Conservation (phyloP, 2,888 invertebrate species). For the Ligdia adustata region DNA sequence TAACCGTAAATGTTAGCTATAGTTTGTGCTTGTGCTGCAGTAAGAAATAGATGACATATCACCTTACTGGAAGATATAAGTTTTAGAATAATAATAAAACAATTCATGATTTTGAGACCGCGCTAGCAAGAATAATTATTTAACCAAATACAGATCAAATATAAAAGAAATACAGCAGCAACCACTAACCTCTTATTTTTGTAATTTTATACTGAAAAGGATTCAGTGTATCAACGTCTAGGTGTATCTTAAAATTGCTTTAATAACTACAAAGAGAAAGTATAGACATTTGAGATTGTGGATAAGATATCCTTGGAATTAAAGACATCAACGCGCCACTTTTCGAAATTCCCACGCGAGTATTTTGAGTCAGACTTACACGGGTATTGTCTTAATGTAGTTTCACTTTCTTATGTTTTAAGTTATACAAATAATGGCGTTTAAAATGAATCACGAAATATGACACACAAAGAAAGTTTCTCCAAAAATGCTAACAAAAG, state of each 20-base stretch:
- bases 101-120: no score
- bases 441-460: neutral
- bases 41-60: conserved; percentile 46
- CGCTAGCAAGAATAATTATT: no score
- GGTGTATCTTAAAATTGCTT: neutral
- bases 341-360: conserved; percentile 14
- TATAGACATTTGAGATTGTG: conserved; percentile 4
- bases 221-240: neutral
- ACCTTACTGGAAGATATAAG: no score
- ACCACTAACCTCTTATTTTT: no score
- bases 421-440: no score
- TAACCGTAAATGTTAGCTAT: conserved; percentile 55
- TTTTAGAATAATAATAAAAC: no score
- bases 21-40: conserved; percentile 50
- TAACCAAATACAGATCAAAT: no score
- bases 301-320: conserved; percentile 29
- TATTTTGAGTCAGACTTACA: no score
- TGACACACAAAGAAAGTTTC: neutral
- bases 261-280: conserved; percentile 21
- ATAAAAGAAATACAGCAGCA: no score
- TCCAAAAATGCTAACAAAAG: conserved; percentile 24
- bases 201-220: neutral
- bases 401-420: conserved; percentile 21
- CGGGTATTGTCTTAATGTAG: no score
- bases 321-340: conserved; percentile 58